Evolutionary conservation across 2,888 invertebrate species (phyloP).

Genomic region (Drosophila anomelani): DNA sequence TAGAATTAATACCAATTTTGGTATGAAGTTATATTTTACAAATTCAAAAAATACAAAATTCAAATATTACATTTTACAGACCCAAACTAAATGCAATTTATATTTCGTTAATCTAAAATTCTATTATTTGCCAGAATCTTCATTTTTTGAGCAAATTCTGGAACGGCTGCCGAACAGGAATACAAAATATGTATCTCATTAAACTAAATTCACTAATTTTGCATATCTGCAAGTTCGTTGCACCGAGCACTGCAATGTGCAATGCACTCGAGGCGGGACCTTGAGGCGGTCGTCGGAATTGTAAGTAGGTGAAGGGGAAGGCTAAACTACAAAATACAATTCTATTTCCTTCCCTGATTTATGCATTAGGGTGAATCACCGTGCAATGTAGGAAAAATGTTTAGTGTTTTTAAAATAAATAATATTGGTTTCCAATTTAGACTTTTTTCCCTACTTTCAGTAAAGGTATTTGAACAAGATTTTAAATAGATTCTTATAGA

Average conservation of each 20-base stretch:
- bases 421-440: neutral
- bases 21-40: neutral
- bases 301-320: neutral
- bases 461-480: too few species aligned
- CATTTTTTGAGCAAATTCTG: neutral
- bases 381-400: neutral
- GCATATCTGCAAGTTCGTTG: constrained; percentile 43
- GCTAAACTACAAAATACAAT: constrained; percentile 24
- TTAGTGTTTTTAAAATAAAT: neutral
- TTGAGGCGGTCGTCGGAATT: constrained; percentile 16
- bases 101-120: neutral
- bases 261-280: constrained; percentile 40
- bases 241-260: constrained; percentile 28
- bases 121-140: neutral
- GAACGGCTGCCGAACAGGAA: neutral
- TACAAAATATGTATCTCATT: constrained; percentile 9
- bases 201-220: constrained; percentile 18
- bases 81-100: neutral
- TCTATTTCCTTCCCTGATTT: constrained; percentile 11
- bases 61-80: too few species aligned
- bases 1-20: neutral
- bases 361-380: constrained; percentile 23
- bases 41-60: too few species aligned
- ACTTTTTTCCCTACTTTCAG: too few species aligned
- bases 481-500: too few species aligned